Percentiles rank a stretch among this genome's conserved stretches.
Evolutionary conservation across 2,113 vertebrate genomes (phyloP).

Genomic region (Rhynchomys soricoides): DNA sequence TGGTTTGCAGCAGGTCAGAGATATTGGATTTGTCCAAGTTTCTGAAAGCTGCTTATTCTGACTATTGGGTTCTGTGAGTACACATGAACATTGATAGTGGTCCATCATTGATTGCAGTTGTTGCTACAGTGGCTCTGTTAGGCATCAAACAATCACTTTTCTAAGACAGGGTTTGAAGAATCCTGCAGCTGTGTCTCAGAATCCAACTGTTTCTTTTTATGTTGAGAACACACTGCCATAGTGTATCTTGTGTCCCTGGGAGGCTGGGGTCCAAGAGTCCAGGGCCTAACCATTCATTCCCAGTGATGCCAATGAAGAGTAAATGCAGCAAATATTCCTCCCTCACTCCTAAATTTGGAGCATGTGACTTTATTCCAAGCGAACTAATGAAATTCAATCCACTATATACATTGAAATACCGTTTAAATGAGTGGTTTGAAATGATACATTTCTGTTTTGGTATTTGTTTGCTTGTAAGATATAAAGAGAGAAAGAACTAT

Average conservation of each 20-base stretch:
- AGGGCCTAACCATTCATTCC: neutral
- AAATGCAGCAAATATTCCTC: neutral
- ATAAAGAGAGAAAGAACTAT: neutral
- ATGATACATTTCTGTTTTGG: conserved; percentile 18
- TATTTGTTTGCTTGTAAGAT: neutral
- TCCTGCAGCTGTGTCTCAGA: neutral
- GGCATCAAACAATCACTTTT: neutral
- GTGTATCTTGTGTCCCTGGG: neutral
- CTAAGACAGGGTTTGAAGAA: neutral
- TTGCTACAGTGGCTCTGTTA: no score
- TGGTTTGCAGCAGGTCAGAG: neutral
- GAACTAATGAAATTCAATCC: neutral
- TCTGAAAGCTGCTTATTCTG: neutral
- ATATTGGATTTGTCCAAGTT: neutral
- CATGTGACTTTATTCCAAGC: neutral
- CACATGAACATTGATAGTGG: neutral
- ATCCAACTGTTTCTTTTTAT: neutral
- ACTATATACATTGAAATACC: neutral
- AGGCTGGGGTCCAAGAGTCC: neutral
- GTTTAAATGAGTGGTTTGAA: neutral
- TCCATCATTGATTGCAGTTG: neutral
- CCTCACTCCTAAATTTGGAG: neutral
- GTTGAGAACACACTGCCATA: neutral
- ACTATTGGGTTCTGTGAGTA: neutral
- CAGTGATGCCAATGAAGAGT: neutral